A percentile compares a stretch with the other conserved stretches of the same genome.
Conservation (phyloP, 2,113 vertebrate species). For the Clinocottus analis region DNA sequence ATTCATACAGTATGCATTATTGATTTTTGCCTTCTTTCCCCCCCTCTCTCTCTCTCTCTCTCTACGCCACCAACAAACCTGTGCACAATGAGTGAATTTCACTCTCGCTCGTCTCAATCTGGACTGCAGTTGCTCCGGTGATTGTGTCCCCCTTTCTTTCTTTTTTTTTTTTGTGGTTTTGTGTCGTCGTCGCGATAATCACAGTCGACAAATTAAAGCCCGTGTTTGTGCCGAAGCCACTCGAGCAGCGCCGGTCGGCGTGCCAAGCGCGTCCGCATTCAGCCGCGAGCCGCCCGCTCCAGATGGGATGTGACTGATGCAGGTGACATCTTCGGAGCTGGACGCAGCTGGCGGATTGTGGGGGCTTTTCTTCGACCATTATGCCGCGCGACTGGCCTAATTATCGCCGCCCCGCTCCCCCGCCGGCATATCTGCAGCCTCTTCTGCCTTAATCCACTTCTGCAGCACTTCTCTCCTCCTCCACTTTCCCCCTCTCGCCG, state of each 20-base stretch:
- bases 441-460: conserved; percentile 72
- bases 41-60: too few species aligned
- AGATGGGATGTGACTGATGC: conserved; percentile 73
- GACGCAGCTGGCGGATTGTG: conserved; percentile 77
- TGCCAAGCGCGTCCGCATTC: conserved; percentile 31
- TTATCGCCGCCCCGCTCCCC: conserved; percentile 63
- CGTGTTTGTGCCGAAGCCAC: conserved; percentile 29
- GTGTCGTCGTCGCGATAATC: conserved; percentile 41
- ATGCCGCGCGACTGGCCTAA: conserved; percentile 77
- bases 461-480: conserved; percentile 65
- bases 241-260: conserved; percentile 56
- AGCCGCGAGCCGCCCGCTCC: conserved; percentile 37
- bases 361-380: conserved; percentile 74
- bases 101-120: not conserved
- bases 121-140: conserved; percentile 37
- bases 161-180: too few species aligned
- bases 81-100: conserved; percentile 2
- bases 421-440: conserved; percentile 56
- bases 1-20: conserved; percentile 2
- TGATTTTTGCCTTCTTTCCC: conserved; percentile 45
- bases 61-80: conserved; percentile 4
- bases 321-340: conserved; percentile 67
- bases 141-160: conserved; percentile 41
- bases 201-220: conserved; percentile 49
- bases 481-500: conserved; percentile 53